Evolutionary conservation across 2,113 vertebrate genomes (phyloP).

Genomic region (Xiphophorus couchianus): DNA sequence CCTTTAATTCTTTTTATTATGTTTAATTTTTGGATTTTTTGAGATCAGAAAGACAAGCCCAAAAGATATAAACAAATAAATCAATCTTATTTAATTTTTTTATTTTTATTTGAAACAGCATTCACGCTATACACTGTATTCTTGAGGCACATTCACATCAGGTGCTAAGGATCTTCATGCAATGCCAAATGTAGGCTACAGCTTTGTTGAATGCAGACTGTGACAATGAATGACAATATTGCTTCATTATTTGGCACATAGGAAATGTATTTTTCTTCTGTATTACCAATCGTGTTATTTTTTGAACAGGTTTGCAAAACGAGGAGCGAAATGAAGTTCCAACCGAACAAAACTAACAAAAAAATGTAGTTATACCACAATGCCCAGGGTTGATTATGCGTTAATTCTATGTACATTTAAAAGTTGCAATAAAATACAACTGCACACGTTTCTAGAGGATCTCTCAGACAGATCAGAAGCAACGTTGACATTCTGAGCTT

Average conservation of each 20-base stretch:
- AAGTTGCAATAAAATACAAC: slow-evolving; percentile 59
- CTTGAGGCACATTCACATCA: slow-evolving; percentile 76
- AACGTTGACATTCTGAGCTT: slow-evolving; percentile 45
- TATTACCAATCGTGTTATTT: slow-evolving; percentile 36
- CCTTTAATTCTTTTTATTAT: neutral
- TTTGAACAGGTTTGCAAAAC: slow-evolving; percentile 38
- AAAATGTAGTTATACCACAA: neutral
- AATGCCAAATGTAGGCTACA: slow-evolving; percentile 72
- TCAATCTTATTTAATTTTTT: neutral
- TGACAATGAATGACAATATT: slow-evolving; percentile 82
- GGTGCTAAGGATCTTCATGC: slow-evolving; percentile 79
- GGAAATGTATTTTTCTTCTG: slow-evolving; percentile 51
- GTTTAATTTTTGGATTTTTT: neutral
- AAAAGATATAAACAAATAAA: neutral
- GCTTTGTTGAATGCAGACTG: slow-evolving; percentile 64
- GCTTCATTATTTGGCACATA: slow-evolving; percentile 82
- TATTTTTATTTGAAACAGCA: slow-evolving; percentile 81
- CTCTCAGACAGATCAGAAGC: slow-evolving; percentile 41
- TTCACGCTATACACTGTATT: slow-evolving; percentile 76
- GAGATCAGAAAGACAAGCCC: neutral
- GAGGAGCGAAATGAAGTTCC: slow-evolving; percentile 31
- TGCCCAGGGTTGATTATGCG: slow-evolving; percentile 23
- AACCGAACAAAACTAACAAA: neutral
- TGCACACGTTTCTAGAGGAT: slow-evolving; percentile 56
- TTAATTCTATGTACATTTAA: slow-evolving; percentile 43